Base-by-base conservation (phyloP, 2,113 vertebrate species). In the Trogon melanurus region DNA sequence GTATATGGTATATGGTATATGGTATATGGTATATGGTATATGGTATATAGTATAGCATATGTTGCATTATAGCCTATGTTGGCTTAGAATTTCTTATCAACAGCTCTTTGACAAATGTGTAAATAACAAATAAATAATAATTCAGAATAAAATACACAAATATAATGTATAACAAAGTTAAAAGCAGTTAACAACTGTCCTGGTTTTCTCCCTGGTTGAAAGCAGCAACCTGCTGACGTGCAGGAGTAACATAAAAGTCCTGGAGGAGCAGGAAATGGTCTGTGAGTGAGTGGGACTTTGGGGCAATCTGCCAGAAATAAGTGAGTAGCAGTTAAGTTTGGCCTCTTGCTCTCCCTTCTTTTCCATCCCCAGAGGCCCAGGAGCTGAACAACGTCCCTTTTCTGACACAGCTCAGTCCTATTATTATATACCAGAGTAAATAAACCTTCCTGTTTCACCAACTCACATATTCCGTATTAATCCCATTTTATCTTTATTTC, bases 251-350 rank as follows among this genome's bases (percentile, higher is more conserved):
- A 61, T 8, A 8, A 70, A 75, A 75, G 3, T 72, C 80, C 30
- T 29, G 16, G 9, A 32, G 14, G 2, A 17, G 41, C 50, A 14
- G 16, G 13, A 32, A 91, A 62, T 27, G 9, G 2, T 57, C 15
- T 0, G 0, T 44, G n/a, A 89, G 18, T 66, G 21, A 27, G 25
- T 19, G 7, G 34, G 13, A 56, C 5, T 32, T 53, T 34, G 17
- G 12, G 12, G 9, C 4, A 48, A 6, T 83, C 16, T 67, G 25
- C 22, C 17, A 54, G 57, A 58, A 70, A 66, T 14, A 45, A 30
- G 0, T 7, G 6, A 56, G 21, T 29, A 26, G 26, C 8, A 48
- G 9, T 16, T 36, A 57, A 76, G 4, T 5, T 47, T 29, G 11
- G 8, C 10, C 18, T 61, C n/a, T 73, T 76, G 7, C 2, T 66